Base-by-base conservation (phyloP, 1,140 invertebrate species). In the Drosophila ogumai region DNA sequence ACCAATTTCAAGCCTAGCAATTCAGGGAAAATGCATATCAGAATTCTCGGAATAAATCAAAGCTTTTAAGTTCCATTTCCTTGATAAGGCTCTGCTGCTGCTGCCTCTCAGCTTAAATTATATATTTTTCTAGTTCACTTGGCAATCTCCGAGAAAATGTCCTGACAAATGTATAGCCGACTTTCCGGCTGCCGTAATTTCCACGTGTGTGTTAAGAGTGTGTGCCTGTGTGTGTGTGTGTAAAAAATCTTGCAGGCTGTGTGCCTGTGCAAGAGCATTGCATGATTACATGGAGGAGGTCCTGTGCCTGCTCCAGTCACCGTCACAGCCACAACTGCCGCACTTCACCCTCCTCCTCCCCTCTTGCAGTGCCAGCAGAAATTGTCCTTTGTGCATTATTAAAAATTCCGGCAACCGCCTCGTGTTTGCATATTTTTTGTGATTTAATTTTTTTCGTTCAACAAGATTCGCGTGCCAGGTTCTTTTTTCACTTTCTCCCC, bases 321-420 rank as follows among this genome's bases (percentile, higher is more conserved):
- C 9, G 46, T 3, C 46, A 47, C 15, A 52, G 50, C 17, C 47
- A 31, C 47, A 50, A 9, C 44, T 13, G 19, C 13, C 41, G 28
- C n/a, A 22, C 64, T 34, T 15, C 6, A 8, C 6, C 15, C 13
- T 34, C 32, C 47, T 2, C 3, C 3, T 22, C 8, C 6, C 31
- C 6, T 0, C 6, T n/a, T 41, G 36, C 19, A 41, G 41, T 28
- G 49, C 66, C 79, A 64, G 72, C 66, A 55, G 66, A 86, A 81
- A 79, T 61, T 49, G 67, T 81, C 63, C 59, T 81, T 81, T 69
- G 75, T 75, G 75, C 76, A 88, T 80, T 80, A 88, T 88, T 88
- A 77, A 76, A 77, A 88, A 81, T 84, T 66, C 80, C 65, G 56
- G 52, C 44, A 49, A 58, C 68, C 44, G 73, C 46, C 73, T 66